Evolutionary conservation across 2,888 invertebrate species (phyloP).

Genomic region (Hermodice carunculata): DNA sequence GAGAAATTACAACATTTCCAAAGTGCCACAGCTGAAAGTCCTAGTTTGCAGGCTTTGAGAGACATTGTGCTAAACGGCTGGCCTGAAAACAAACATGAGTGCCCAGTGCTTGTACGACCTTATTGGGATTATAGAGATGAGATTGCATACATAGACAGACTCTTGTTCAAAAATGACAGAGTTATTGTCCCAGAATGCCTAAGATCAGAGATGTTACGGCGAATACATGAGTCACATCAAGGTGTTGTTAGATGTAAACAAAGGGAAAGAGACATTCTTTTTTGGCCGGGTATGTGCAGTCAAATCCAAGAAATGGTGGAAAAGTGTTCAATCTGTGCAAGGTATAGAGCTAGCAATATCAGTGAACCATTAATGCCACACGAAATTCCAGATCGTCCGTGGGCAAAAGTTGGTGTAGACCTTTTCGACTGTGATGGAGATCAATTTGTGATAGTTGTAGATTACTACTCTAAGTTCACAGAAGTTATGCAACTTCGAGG

Average conservation of each 20-base stretch:
- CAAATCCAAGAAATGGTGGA: conserved; percentile 4
- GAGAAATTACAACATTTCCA: too few relatives aligned
- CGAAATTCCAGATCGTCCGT: conserved; percentile 17
- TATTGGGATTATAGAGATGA: conserved; percentile 18
- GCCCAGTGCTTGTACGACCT: background rate
- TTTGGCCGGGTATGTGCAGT: conserved; percentile 12
- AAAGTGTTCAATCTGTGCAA: conserved; percentile 2
- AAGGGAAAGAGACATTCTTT: background rate
- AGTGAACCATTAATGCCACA: conserved; percentile 12
- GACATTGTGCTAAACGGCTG: conserved; percentile 4
- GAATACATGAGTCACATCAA: conserved; percentile 6
- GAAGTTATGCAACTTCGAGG: too few relatives aligned
- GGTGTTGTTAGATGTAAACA: conserved; percentile 5
- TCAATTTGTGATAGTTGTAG: conserved; percentile 13
- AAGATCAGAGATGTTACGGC: background rate
- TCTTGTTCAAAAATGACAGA: conserved; percentile 6
- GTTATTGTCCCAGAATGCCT: conserved; percentile 10
- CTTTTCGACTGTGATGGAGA: conserved; percentile 15
- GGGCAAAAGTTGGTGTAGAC: conserved; percentile 15
- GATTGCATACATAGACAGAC: conserved; percentile 7
- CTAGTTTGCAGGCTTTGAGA: too few relatives aligned
- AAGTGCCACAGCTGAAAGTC: too few relatives aligned
- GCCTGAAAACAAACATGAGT: conserved; percentile 12
- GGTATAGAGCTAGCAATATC: background rate
- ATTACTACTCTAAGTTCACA: conserved; percentile 15